Base-by-base conservation (phyloP, 2,797 vertebrate species). In the Thamnophis elegans region DNA sequence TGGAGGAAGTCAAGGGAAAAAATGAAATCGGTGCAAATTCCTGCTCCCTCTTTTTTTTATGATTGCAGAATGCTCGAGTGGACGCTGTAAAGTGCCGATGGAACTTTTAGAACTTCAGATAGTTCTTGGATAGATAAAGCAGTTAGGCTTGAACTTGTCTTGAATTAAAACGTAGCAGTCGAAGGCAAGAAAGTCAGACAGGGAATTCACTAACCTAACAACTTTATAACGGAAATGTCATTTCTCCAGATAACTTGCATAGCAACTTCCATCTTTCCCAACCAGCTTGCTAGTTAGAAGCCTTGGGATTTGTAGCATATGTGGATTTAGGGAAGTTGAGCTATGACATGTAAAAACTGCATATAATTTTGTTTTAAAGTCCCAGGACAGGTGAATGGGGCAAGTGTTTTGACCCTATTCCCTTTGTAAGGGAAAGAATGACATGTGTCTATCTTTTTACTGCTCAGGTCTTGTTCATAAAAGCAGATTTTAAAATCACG, bases 21-120 rank as follows among this genome's bases (percentile, higher is more conserved):
- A 59, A 73, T 32, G 90, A 93, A 93, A 93, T 94, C 82, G 91
- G 93, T 97, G 94, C 89, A 96, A 96, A 96, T 96, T 91, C 91
- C 93, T 95, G 90, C 93, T 96, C 13, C 5, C 1, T 60, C 8
- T 3, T 5, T 65, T n/a, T n/a, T n/a, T 12, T 53, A 94, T 91
- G 92, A 32, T 95, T 94, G 28, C 10, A 97, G 94, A 94, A 89
- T 18, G 85, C 51, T 93, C 95, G 94, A 96, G 92, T 94, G 96
- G 96, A 92, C 47, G 94, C 58, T 22, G 12, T 94, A 92, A 91
- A 94, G 13, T 93, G 60, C 95, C 93, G 88, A 89, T 96, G 89
- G 94, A 92, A 93, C 91, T 58, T 94, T 91, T 94, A 87, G 87
- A 96, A 92, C 94, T 96, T 96, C 93, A 26, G 88, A 90, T 73